Evolutionary conservation across 2,113 vertebrate genomes (phyloP).

Genomic region (Leptodactylus fuscus): DNA sequence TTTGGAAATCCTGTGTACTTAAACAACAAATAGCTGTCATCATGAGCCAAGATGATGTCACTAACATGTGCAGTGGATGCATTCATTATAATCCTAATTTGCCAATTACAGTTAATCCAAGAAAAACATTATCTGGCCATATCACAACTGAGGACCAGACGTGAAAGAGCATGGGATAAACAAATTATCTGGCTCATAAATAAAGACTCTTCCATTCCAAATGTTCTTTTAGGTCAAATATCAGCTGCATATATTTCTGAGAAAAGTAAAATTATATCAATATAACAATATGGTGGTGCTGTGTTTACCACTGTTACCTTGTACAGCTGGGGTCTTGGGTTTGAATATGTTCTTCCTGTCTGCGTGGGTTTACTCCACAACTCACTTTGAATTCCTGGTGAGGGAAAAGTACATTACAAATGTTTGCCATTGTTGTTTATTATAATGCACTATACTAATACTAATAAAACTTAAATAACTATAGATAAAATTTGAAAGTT

Average conservation of each 20-base stretch:
- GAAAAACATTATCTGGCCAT: conserved; percentile 1
- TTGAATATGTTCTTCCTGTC: too few species aligned
- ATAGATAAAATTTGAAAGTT: too few species aligned
- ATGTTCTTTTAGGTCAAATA: conserved; percentile 1
- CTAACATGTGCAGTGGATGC: conserved; percentile 29
- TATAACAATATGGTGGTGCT: too few species aligned
- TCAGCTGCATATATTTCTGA: background rate
- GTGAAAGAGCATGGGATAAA: conserved; percentile 1
- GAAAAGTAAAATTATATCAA: too few species aligned
- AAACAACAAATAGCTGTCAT: conserved; percentile 22
- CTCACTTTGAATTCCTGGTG: too few species aligned
- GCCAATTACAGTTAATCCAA: conserved; percentile 7
- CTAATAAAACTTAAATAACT: too few species aligned
- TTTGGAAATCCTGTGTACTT: conserved; percentile 38
- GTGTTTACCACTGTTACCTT: too few species aligned
- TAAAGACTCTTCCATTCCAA: background rate
- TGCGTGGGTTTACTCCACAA: too few species aligned
- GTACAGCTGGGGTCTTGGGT: too few species aligned
- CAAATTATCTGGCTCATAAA: conserved; percentile 28
- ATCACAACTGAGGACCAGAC: background rate
- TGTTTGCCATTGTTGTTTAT: too few species aligned
- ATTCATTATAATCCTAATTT: conserved; percentile 23
- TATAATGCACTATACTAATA: too few species aligned
- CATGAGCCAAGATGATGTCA: conserved; percentile 49
- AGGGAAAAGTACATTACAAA: too few species aligned